Evolutionary conservation across 2,888 invertebrate genomes (phyloP), one percentile per base, ranked within the genome.

Genomic region (Punctoribates punctum): DNA sequence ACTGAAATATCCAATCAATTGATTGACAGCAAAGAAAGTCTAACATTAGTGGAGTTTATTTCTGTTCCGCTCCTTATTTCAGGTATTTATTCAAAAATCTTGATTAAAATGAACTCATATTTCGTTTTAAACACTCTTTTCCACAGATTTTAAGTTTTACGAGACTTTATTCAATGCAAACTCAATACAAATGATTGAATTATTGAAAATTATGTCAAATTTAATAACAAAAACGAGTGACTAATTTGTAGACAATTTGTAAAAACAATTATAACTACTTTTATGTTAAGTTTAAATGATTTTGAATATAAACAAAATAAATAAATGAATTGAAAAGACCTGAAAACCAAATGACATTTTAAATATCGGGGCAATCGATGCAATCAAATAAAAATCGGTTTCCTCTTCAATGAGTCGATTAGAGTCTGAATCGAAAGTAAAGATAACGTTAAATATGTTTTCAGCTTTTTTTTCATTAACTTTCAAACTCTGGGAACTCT

Each of bases 341-440:
- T 62, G 17, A 27, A 29, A 34, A 62, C 29, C 57, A 2, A 13
- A 23, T 13, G 23, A 57, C 20, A 13, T 23, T 23, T 57, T 20
- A 23, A 23, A 57, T 57, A 9, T 51, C 5, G 20, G 23, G 57
- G 20, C 57, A 23, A 57, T 57, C 20, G 51, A 51, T 51, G 20
- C 20, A n/a, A 62, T 73, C 46, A 73, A 34, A 73, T 2, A 23
- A 27, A 17, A 48, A 73, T 54, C 34, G 73, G 27, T 57, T 73
- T 73, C 20, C 73, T 54, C 23, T 57, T 73, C 23, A 73, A 60
- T 23, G 73, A 29, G 27, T 73, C 73, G 34, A 73, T 73, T 60
- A 73, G n/a, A 6, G 13, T 51, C 73, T 73, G 6, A 34, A 73
- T 23, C 8, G 25, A 17, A 27, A n/a, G 20, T 27, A 48, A 73